phyloP scores from a whole-genome alignment of 2,113 vertebrate genomes.

The Gallinago media region DNA sequence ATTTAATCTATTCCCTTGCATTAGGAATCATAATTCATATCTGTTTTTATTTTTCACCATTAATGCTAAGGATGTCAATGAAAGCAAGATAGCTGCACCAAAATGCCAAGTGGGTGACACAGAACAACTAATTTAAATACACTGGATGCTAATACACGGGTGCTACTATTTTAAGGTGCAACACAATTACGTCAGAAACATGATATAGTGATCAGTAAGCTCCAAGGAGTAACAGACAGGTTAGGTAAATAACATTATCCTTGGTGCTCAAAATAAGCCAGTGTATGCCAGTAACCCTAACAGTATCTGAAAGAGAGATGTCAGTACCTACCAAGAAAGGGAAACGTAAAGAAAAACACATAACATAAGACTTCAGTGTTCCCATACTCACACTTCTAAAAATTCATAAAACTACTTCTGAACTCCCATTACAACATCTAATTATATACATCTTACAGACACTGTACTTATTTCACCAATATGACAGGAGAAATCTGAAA shows the following conservation, averaged over 20 bases:
- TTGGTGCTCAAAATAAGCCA: background rate
- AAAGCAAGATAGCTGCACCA: background rate
- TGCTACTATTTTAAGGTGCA: background rate
- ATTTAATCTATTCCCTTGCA: background rate
- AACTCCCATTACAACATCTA: background rate
- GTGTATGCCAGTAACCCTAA: background rate
- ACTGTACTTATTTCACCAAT: background rate
- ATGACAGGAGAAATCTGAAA: constrained; percentile 7
- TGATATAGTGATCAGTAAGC: background rate
- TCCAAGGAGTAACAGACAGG: background rate
- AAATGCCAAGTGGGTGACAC: background rate
- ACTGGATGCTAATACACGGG: background rate
- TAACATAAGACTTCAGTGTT: background rate
- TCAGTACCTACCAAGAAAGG: background rate
- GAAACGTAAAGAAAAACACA: background rate
- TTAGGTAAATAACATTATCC: background rate
- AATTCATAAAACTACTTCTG: background rate
- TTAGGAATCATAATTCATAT: background rate
- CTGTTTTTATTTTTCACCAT: background rate
- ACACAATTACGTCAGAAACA: background rate
- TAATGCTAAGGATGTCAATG: background rate
- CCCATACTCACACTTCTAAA: background rate
- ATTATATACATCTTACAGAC: constrained; percentile 21
- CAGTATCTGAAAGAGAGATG: background rate
- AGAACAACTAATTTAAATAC: background rate